These are phyloP conservation scores for Clarias macrocephalus DNA, from an alignment of 2,113 vertebrate genomes.

Conservation along the genomic window DNA sequence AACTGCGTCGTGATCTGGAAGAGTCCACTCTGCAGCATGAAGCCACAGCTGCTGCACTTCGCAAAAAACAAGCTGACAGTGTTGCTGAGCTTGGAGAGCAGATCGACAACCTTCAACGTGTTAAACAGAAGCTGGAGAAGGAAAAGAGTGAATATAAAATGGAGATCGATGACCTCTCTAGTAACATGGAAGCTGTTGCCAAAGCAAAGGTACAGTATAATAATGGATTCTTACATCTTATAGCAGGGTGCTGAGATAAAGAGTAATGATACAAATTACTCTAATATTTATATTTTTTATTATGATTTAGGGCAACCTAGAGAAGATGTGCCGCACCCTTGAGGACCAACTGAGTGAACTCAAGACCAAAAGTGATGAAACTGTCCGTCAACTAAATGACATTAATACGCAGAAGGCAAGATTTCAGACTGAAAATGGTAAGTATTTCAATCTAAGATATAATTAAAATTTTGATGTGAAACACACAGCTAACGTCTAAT, in stretches of 20 bases:
- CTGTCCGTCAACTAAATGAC: conserved; percentile 46
- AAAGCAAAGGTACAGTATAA: not conserved
- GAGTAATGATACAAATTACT: not conserved
- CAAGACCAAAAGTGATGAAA: conserved; percentile 74
- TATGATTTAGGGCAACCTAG: conserved; percentile 67
- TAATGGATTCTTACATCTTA: not conserved
- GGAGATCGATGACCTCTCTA: too few species aligned
- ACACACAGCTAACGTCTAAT: not conserved
- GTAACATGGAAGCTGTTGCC: too few species aligned
- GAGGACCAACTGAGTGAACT: conserved; percentile 73
- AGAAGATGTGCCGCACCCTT: conserved; percentile 68
- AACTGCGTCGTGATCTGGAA: too few species aligned
- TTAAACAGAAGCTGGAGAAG: too few species aligned
- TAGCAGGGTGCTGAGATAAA: too few species aligned
- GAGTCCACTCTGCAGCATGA: too few species aligned
- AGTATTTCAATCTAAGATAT: not conserved
- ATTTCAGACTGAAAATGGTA: conserved; percentile 54
- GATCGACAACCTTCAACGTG: too few species aligned
- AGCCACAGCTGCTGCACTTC: too few species aligned
- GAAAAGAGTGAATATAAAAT: too few species aligned
- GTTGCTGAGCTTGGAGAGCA: too few species aligned
- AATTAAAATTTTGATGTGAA: not conserved
- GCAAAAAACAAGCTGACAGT: too few species aligned
- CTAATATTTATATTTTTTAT: not conserved
- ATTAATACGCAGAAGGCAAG: conserved; percentile 39